phyloP scores from a whole-genome alignment of 1,140 invertebrate species.

The Ceratosolen fusciceps region DNA sequence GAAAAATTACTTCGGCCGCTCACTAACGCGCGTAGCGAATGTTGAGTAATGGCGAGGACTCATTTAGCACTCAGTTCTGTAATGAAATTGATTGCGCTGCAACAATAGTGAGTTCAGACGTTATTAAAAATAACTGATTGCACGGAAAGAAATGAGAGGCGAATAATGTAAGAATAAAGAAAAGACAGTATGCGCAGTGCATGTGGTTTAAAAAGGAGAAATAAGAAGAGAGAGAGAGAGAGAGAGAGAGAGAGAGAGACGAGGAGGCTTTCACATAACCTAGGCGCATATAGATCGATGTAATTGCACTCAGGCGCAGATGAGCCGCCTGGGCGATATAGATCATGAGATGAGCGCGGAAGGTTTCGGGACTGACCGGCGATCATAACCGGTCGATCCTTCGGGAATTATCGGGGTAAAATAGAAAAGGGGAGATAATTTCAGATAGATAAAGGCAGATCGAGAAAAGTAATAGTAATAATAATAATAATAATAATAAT shows the following conservation, averaged over 20 bases:
- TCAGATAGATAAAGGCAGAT: too few relatives aligned
- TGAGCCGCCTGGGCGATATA: not conserved
- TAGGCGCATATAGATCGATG: not conserved
- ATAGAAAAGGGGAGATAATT: too few relatives aligned
- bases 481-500: too few relatives aligned
- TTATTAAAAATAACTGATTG: slow-evolving; percentile 21
- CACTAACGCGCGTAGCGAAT: not conserved
- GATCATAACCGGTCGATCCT: not conserved
- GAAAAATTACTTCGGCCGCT: slow-evolving; percentile 2
- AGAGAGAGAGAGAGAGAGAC: too few relatives aligned
- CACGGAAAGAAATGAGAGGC: not conserved
- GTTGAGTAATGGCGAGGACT: slow-evolving; percentile 12
- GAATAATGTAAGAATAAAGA: not conserved
- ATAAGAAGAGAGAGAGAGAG: too few relatives aligned
- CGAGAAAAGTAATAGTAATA: too few relatives aligned
- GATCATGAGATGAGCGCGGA: not conserved
- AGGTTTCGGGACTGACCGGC: not conserved
- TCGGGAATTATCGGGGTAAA: too few relatives aligned
- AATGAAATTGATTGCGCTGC: slow-evolving; percentile 14
- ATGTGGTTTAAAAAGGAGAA: not conserved
- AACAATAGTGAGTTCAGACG: not conserved
- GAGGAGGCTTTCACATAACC: not conserved
- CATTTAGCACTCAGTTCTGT: slow-evolving; percentile 2
- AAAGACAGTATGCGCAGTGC: slow-evolving; percentile 2
- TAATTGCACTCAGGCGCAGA: not conserved